Base-by-base conservation (phyloP, 2,888 invertebrate genomes). In the Cinara cedri region DNA sequence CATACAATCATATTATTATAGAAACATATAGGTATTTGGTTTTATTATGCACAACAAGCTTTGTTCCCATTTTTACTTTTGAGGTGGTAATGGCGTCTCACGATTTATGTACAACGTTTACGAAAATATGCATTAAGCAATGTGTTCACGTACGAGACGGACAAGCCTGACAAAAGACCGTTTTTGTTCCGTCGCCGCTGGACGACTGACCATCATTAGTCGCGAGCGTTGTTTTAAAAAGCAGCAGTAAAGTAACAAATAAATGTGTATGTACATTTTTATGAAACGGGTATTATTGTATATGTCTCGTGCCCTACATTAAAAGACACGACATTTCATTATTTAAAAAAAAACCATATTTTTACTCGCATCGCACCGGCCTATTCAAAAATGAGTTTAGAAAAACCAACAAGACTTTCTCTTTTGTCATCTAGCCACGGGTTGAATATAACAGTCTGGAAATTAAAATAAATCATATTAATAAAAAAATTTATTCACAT, bases 251-350 rank as follows among this genome's bases (percentile, higher is more conserved):
- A 34, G 46, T 51, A 62, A 72, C 49, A 51, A 62, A 62, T 60
- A 60, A 46, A 60, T 21, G 21, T 49, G 26, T 42, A 42, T 42
- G 34, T 21, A 13, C 51, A 10, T 51, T 65, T 70, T 65, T 65
- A 54, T 24, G 49, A 46, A 51, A 78, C 60, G 19, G 26, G 44
- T 57, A 68, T 68, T 49, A 57, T 34, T 34, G 13, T n/a, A 8
- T n/a, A 46, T 76, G 57, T 57, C 76, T 60, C 70, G n/a, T 78
- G 78, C 68, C 70, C 78, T 78, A 78, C 57, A 78, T 78, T 78
- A 60, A 78, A 70, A 62, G 78, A 78, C 78, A 78, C 78, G 78
- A 78, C 60, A 70, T 78, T 78, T 78, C 42, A 57, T 68, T 70
- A 68, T 68, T 68, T 70, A 70, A 78, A 68, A 70, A 49, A 68